Base-by-base conservation (phyloP, 2,888 invertebrate genomes). In the Dryomyza anilis region DNA sequence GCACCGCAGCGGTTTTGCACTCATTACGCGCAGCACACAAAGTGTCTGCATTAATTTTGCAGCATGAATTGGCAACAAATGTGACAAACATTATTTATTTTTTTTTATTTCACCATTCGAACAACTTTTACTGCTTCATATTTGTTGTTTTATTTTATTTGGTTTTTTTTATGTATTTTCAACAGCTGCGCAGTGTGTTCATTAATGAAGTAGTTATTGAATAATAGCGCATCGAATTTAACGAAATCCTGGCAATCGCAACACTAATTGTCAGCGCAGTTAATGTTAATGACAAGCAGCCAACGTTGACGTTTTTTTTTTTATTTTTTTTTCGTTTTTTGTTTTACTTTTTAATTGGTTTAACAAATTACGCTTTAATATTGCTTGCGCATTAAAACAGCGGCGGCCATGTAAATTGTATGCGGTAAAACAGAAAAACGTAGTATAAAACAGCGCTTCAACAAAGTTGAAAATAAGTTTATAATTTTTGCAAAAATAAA, bases 271-370 rank as follows among this genome's bases (percentile, higher is more conserved):
- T 52, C 52, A 52, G 39, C 27, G 39, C 43, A 61, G 61, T 61
- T 61, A 46, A 61, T 43, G 52, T 61, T 61, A 61, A 61, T 61
- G 61, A 52, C 43, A 52, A 52, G 33, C 61, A 61, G 53, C 52
- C 39, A 50, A 43, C 45, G 45, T 27, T 23, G 57, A 25, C 36
- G 21, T 12, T 19, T 36, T 45, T 48, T 7, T 23, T 14, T 12
- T 25, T 25, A 12, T 23, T 21, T 25, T 23, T 16, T 19, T 36
- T 45, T 48, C 4, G 8, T 14, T 12, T 25, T 25, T 25, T 23
- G 23, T 25, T 23, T 16, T 19, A 16, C 21, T 50, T 43, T 43
- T 53, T 53, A 53, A 61, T 59, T 61, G 50, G 21, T 61, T 53
- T 39, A 61, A 45, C 53, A 61, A 53, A 53, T 53, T 36, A 19